phyloP scores from a whole-genome alignment of 2,797 vertebrate genomes.

The Chromobotia macracanthus region DNA sequence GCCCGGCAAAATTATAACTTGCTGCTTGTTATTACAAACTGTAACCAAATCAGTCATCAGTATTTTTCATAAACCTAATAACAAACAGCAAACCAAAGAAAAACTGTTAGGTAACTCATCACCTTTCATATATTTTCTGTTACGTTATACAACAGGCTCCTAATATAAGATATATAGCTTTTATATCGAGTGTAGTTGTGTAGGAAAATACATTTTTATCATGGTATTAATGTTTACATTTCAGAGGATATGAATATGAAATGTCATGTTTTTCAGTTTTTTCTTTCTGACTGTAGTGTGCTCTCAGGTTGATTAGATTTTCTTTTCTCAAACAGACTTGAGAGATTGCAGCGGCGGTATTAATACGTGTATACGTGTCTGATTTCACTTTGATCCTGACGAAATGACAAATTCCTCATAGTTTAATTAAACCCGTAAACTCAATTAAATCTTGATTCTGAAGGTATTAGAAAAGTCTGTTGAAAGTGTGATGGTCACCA shows the following conservation, averaged over 20 bases:
- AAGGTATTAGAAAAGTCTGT: not conserved
- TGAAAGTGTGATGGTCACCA: not conserved
- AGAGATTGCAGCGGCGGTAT: conserved; percentile 8
- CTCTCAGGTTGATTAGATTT: conserved; percentile 43
- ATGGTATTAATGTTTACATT: conserved; percentile 45
- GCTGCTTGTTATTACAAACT: not conserved
- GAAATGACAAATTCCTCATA: conserved; percentile 71
- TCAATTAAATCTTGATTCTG: not conserved
- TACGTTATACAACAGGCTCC: conserved; percentile 30
- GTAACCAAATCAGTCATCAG: not conserved
- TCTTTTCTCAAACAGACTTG: conserved; percentile 24
- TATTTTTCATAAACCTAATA: conserved; percentile 10
- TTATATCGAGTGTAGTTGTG: conserved; percentile 24
- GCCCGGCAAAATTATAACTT: not conserved
- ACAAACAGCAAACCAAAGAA: conserved; percentile 23
- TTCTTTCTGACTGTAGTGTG: conserved; percentile 9
- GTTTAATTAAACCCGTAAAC: conserved; percentile 25
- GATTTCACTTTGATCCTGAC: conserved; percentile 67
- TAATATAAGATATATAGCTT: conserved; percentile 35
- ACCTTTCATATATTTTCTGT: conserved; percentile 38
- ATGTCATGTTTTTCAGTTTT: conserved; percentile 32
- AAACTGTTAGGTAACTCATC: conserved; percentile 25
- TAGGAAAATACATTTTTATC: conserved; percentile 35
- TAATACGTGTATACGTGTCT: conserved; percentile 58
- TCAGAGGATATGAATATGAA: conserved; percentile 40